phyloP scores from a whole-genome alignment of 2,113 vertebrate species.

The Anhinga anhinga region DNA sequence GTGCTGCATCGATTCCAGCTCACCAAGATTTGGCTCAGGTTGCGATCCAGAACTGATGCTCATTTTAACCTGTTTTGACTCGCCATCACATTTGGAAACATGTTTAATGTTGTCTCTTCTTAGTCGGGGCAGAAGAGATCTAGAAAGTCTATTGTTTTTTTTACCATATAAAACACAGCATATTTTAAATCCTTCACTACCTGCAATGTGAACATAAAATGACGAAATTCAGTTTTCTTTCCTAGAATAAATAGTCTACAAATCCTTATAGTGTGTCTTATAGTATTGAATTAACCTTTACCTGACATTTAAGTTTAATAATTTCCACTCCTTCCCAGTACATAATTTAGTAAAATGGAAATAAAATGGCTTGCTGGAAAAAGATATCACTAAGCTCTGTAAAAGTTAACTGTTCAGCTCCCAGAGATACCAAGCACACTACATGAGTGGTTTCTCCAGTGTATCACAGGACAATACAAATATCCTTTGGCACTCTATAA shows the following conservation, averaged over 20 bases:
- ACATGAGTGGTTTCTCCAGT: background rate
- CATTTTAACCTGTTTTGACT: background rate
- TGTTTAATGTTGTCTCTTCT: background rate
- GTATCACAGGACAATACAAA: background rate
- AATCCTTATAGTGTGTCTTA: background rate
- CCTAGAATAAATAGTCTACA: conserved; percentile 31
- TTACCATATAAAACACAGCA: background rate
- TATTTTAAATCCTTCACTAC: background rate
- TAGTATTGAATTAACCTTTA: conserved; percentile 69
- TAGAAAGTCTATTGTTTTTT: background rate
- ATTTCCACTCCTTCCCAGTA: conserved; percentile 51
- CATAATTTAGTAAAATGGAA: conserved; percentile 64
- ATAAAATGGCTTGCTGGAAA: conserved; percentile 21
- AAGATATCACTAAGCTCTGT: background rate
- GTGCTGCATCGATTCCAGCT: background rate
- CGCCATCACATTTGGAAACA: background rate
- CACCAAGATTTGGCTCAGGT: background rate
- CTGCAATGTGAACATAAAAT: background rate
- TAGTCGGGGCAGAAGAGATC: background rate
- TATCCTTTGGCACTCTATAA: background rate
- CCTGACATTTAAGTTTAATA: conserved; percentile 61
- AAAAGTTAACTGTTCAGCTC: background rate
- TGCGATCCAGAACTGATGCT: background rate
- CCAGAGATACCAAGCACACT: background rate
- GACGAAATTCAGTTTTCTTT: conserved; percentile 26